Evolutionary conservation across 2,113 vertebrate species (phyloP).

Genomic region (Spheniscus mendiculus): DNA sequence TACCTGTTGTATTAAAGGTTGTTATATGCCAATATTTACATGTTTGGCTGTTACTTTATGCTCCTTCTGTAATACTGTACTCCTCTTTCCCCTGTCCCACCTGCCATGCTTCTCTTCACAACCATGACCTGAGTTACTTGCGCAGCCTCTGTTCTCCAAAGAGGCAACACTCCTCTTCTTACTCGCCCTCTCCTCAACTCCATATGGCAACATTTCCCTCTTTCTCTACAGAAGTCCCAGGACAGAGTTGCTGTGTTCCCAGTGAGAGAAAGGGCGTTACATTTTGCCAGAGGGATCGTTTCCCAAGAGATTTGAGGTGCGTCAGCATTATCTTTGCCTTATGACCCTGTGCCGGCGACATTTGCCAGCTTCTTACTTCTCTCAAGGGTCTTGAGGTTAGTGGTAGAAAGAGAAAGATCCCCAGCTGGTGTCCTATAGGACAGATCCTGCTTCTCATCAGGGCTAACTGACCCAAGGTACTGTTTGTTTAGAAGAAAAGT

Average conservation of each 20-base stretch:
- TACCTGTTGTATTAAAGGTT: not conserved
- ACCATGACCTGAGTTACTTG: not conserved
- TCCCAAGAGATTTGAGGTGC: not conserved
- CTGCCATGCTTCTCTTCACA: not conserved
- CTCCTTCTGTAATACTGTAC: not conserved
- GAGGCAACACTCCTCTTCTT: rapidly evolving
- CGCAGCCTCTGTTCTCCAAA: not conserved
- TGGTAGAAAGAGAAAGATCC: not conserved
- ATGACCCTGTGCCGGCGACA: not conserved
- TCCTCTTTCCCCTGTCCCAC: not conserved
- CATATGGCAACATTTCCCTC: not conserved
- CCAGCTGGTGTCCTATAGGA: not conserved
- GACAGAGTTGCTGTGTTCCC: not conserved
- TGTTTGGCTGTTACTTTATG: not conserved
- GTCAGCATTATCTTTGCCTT: not conserved
- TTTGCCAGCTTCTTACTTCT: not conserved
- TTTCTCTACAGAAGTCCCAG: not conserved
- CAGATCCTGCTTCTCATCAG: not conserved
- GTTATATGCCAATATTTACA: not conserved
- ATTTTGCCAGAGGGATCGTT: not conserved
- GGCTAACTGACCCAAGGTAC: not conserved
- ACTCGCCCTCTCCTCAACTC: not conserved
- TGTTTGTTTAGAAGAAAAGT: not conserved
- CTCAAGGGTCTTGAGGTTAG: not conserved
- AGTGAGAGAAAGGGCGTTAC: not conserved